Conservation (phyloP, 2,888 invertebrate species). For the Pristionchus maxplancki region DNA sequence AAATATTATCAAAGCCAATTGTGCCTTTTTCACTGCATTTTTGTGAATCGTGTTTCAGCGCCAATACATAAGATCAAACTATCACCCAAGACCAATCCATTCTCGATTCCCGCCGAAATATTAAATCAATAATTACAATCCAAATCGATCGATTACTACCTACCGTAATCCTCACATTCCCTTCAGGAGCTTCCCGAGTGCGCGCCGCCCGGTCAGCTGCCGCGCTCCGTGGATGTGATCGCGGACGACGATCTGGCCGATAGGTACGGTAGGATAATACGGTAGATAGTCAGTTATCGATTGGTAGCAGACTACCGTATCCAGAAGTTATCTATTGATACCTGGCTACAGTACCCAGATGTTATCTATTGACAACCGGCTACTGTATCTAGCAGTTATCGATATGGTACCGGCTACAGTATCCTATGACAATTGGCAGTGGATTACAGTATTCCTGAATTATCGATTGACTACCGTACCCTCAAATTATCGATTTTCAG, state of each 20-base stretch:
- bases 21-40: too few species aligned
- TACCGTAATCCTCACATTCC: not conserved
- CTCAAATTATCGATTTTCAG: slow-evolving; percentile 37
- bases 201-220: slow-evolving; percentile 96
- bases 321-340: not conserved
- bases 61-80: too few species aligned
- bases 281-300: not conserved
- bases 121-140: too few species aligned
- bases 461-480: not conserved
- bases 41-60: too few species aligned
- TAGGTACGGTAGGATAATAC: slow-evolving; percentile 70
- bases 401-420: not conserved
- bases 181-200: slow-evolving; percentile 95
- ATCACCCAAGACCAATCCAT: not conserved
- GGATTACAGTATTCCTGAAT: not conserved
- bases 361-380: not conserved
- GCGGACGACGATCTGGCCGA: slow-evolving; percentile 97
- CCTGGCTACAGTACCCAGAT: not conserved
- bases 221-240: slow-evolving; percentile 89
- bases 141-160: not conserved
- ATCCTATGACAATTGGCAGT: not conserved
- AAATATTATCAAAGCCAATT: too few species aligned
- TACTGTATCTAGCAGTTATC: not conserved
- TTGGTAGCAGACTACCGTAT: not conserved
- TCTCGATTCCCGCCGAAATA: too few species aligned